Conservation (phyloP, 1,140 invertebrate species). For the Nymphalis io region DNA sequence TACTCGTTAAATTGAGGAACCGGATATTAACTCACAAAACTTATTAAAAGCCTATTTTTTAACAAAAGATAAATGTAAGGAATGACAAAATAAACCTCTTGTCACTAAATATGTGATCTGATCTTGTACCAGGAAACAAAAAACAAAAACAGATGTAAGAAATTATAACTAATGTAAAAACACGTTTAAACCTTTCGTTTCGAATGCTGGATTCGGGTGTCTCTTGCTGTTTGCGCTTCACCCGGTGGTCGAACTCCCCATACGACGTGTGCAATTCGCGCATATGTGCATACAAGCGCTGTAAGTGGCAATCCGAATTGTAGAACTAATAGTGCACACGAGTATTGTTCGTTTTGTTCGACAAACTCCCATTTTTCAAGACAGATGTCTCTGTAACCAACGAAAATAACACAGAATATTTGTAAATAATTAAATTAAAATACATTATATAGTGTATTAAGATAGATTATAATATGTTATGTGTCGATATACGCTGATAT, state of each 20-base stretch:
- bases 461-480: too few relatives aligned
- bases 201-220: conserved; percentile 90
- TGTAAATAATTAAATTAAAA: not conserved
- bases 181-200: conserved; percentile 89
- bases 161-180: too few relatives aligned
- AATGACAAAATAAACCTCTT: too few relatives aligned
- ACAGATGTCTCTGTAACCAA: conserved; percentile 83
- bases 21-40: too few relatives aligned
- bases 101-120: too few relatives aligned
- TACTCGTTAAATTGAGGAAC: too few relatives aligned
- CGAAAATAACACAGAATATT: not conserved
- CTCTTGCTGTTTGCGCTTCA: conserved; percentile 90
- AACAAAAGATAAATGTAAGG: too few relatives aligned
- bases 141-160: too few relatives aligned
- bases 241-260: conserved; percentile 93
- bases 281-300: conserved; percentile 94
- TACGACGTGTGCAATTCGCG: conserved; percentile 91
- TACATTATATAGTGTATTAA: too few relatives aligned
- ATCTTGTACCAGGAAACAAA: too few relatives aligned
- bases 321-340: conserved; percentile 88
- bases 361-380: conserved; percentile 83
- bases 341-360: conserved; percentile 86
- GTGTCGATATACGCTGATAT: too few relatives aligned
- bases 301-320: conserved; percentile 92
- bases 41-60: too few relatives aligned